phyloP scores from a whole-genome alignment of 2,113 vertebrate species.

The Sinosuthora webbiana region DNA sequence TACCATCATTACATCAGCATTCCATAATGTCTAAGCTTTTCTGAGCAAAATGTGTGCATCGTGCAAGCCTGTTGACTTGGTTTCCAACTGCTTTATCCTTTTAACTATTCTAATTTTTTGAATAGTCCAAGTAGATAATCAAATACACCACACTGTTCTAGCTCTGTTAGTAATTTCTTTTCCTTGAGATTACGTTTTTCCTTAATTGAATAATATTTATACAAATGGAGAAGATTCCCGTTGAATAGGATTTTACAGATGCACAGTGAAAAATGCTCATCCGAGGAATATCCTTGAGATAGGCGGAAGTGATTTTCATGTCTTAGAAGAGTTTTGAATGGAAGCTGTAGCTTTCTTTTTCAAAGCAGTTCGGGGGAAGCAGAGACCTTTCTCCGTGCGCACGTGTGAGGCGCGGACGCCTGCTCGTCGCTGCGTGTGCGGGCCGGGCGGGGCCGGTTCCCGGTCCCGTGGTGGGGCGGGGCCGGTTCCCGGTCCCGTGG shows the following conservation, averaged over 20 bases:
- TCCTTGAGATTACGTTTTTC: not conserved
- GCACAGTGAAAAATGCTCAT: not conserved
- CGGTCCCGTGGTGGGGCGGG: not conserved
- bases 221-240: not conserved
- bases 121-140: not conserved
- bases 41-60: not conserved
- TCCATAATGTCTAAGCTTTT: not conserved
- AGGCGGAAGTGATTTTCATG: not conserved
- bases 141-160: fast-evolving
- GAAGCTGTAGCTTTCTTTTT: not conserved
- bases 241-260: not conserved
- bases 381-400: not conserved
- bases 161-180: not conserved
- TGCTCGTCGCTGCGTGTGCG: not conserved
- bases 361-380: fast-evolving
- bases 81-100: not conserved
- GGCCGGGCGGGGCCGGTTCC: not conserved
- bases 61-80: fast-evolving
- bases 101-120: not conserved
- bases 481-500: no score
- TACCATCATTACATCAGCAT: fast-evolving
- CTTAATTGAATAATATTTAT: not conserved
- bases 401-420: not conserved
- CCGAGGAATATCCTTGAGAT: not conserved
- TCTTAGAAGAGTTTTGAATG: not conserved